Conservation (phyloP, 1,140 invertebrate species). For the Pachypsylla venusta region DNA sequence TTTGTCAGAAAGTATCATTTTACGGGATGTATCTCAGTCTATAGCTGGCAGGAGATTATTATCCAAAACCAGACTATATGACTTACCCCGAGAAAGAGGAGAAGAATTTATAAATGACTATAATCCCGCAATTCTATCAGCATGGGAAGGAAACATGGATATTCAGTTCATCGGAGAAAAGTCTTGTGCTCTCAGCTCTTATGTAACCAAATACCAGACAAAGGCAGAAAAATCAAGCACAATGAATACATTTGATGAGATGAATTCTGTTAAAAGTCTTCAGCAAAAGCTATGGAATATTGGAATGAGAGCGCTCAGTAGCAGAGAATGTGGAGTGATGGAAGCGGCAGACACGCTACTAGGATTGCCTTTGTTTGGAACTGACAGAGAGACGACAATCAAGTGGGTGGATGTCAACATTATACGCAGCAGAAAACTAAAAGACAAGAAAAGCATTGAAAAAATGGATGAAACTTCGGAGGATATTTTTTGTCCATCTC, state of each 20-base stretch:
- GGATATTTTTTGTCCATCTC: slow-evolving; percentile 23
- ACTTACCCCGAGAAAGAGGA: slow-evolving; percentile 23
- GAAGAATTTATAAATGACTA: slow-evolving; percentile 24
- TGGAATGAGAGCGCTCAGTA: slow-evolving; percentile 19
- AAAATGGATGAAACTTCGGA: slow-evolving; percentile 21
- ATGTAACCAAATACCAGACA: slow-evolving; percentile 23
- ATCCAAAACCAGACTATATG: slow-evolving; percentile 24
- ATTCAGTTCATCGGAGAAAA: slow-evolving; percentile 23
- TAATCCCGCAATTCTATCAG: slow-evolving; percentile 21
- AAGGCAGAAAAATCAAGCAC: slow-evolving; percentile 21
- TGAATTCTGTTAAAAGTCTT: slow-evolving; percentile 20
- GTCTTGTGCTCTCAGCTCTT: slow-evolving; percentile 16
- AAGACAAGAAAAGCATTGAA: slow-evolving; percentile 21
- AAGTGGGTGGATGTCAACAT: slow-evolving; percentile 23
- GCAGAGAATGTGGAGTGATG: slow-evolving; percentile 22
- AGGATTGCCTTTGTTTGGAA: slow-evolving; percentile 19
- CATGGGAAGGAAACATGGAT: slow-evolving; percentile 24
- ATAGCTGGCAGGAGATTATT: slow-evolving; percentile 23
- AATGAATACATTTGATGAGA: slow-evolving; percentile 17
- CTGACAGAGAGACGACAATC: slow-evolving; percentile 23
- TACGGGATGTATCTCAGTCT: slow-evolving; percentile 22
- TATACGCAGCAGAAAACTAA: slow-evolving; percentile 19
- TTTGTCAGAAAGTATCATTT: slow-evolving; percentile 19
- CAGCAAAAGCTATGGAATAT: slow-evolving; percentile 20
- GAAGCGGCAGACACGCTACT: slow-evolving; percentile 23